Conservation (phyloP, 1,140 invertebrate species). For the Centruroides sculpturatus region DNA sequence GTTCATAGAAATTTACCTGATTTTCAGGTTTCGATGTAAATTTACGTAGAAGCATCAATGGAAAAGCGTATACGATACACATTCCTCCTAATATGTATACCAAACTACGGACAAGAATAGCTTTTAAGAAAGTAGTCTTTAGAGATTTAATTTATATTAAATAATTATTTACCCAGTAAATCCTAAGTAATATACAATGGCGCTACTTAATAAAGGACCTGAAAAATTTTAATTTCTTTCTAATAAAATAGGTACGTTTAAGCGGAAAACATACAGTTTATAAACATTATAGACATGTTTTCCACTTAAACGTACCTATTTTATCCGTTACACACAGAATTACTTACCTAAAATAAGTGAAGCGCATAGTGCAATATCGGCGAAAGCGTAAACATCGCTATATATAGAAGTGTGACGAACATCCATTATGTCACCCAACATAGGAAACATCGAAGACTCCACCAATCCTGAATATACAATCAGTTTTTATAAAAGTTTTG, state of each 20-base stretch:
- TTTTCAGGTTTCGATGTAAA: conserved; percentile 86
- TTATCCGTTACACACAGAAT: too few species aligned
- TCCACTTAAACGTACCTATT: too few species aligned
- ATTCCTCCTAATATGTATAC: conserved; percentile 86
- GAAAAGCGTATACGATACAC: conserved; percentile 87
- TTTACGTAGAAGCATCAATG: conserved; percentile 71
- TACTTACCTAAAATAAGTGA: conserved; percentile 80
- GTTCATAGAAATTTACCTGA: conserved; percentile 42
- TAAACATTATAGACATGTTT: too few species aligned
- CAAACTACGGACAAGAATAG: conserved; percentile 43
- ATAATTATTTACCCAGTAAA: conserved; percentile 53
- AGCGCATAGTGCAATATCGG: conserved; percentile 96
- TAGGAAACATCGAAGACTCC: conserved; percentile 98
- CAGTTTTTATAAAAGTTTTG: too few species aligned
- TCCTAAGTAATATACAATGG: conserved; percentile 68
- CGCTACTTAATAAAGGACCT: conserved; percentile 79
- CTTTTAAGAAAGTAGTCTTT: too few species aligned
- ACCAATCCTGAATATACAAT: conserved; percentile 54
- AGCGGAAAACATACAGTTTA: too few species aligned
- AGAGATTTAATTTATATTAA: too few species aligned
- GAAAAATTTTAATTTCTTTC: too few species aligned
- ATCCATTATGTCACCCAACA: conserved; percentile 89
- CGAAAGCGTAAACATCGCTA: conserved; percentile 94
- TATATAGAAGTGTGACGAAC: conserved; percentile 89
- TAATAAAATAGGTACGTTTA: too few species aligned